phyloP scores from a whole-genome alignment of 2,888 invertebrate species.

The Apotomis betuletana region DNA sequence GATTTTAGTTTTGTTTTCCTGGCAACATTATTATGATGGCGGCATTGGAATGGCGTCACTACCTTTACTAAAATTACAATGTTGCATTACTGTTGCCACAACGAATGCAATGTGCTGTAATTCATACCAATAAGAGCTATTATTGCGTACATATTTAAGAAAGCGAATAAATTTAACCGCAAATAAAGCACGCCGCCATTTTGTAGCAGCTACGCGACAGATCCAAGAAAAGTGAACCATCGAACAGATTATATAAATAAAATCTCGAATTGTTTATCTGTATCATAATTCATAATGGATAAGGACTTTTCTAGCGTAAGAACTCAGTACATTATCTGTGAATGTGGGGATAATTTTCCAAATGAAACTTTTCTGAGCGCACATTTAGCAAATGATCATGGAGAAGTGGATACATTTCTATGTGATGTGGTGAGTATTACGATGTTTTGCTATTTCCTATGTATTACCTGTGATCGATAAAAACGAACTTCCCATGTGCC shows the following conservation, averaged over 20 bases:
- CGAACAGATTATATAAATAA: constrained; percentile 40
- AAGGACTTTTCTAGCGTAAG: constrained; percentile 27
- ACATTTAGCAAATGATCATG: constrained; percentile 29
- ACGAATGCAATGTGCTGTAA: not conserved
- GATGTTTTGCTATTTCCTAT: not conserved
- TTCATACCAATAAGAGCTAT: fast-evolving
- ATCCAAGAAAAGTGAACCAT: constrained; percentile 36
- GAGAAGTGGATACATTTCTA: constrained; percentile 17
- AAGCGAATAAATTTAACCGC: not conserved
- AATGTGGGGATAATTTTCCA: constrained; percentile 40
- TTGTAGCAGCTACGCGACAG: constrained; percentile 35
- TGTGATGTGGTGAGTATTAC: constrained; percentile 29
- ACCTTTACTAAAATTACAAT: constrained; percentile 21
- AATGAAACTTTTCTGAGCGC: constrained; percentile 34
- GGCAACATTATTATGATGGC: constrained; percentile 21
- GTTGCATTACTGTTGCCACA: not conserved
- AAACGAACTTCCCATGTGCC: not conserved
- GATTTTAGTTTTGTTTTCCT: constrained; percentile 7
- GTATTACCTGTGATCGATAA: not conserved
- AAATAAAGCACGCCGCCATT: constrained; percentile 28
- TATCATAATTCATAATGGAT: constrained; percentile 38
- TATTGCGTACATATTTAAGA: not conserved
- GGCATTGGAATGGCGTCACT: constrained; percentile 22
- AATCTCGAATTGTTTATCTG: constrained; percentile 38
- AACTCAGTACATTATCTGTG: constrained; percentile 41